Percentiles rank a stretch among this genome's conserved stretches.
These are phyloP conservation scores for Palythoa heliodiscus DNA, from an alignment of 92 coral and sea anemone genomes.

Conservation along the genomic window DNA sequence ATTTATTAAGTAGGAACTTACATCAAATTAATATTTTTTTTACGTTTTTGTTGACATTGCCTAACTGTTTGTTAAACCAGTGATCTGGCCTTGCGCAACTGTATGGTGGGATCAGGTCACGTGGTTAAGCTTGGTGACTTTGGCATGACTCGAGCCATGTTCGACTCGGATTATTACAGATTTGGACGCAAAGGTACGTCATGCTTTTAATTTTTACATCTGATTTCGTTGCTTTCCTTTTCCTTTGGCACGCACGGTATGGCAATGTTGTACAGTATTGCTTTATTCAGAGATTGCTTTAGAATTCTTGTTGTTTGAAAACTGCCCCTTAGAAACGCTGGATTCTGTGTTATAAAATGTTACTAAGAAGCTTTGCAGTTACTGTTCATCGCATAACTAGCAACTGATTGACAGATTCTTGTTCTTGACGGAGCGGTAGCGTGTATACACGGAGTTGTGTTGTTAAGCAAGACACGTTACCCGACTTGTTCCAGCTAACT, in stretches of 20 bases:
- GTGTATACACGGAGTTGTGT: no score
- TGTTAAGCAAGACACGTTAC: no score
- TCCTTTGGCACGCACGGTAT: background rate
- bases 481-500: no score
- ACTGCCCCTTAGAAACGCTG: no score
- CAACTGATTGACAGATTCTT: no score
- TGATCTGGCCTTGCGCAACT: constrained; percentile 85
- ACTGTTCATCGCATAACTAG: no score
- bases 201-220: background rate
- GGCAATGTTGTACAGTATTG: no score
- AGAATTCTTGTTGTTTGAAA: no score
- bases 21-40: background rate
- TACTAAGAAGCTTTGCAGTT: no score
- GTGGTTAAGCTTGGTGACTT: constrained; percentile 88
- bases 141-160: constrained; percentile 92
- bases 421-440: no score
- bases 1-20: no score
- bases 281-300: background rate
- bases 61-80: constrained; percentile 28
- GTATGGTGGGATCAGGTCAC: constrained; percentile 88
- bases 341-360: no score
- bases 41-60: background rate
- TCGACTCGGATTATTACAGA: constrained; percentile 90
- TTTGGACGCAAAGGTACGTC: constrained; percentile 82
- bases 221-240: background rate